Base-by-base conservation (phyloP, 2,113 vertebrate genomes). In the Osmerus eperlanus region DNA sequence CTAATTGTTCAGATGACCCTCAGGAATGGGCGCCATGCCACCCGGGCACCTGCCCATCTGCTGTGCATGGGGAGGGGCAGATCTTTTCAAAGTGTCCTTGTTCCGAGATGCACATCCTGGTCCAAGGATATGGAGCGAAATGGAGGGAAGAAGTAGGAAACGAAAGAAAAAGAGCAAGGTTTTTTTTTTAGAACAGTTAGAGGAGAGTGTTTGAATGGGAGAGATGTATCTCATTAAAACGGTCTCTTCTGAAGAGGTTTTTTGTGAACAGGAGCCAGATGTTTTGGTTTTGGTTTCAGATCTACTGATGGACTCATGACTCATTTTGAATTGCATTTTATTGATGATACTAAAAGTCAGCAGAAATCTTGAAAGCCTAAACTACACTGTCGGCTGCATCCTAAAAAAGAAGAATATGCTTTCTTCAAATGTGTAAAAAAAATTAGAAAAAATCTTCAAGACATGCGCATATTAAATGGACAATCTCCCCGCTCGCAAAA, bases 1-100 rank as follows among this genome's bases (percentile, higher is more conserved):
- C 65, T 90, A 90, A 92, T 90, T 71, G 84, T 80, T 53, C 58
- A 75, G 82, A 86, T 90, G 89, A 89, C 89, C 89, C 87, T 84
- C 86, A 83, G 80, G 84, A 90, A 86, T 29, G 73, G 81, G 67
- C 70, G 55, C 65, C 68, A 71, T 84, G 86, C 89, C 88, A 91
- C 78, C 84, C 78, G 84, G 81, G 85, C 87, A 85, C 80, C 75
- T 78, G 71, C 81, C 89, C 87, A 89, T 91, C 89, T 91, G 89
- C 83, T 71, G 72, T 68, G 67, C 74, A 68, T 66, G 23, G 68
- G 65, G 64, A 64, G 68, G 75, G 52, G 65, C 66, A 75, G 70
- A 79, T 84, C 81, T 81, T 86, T 79, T 78, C 69, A 59, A 73
- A 66, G 70, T 82, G 88, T 79, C 87, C 87, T 89, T 92, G 88